A percentile compares a stretch with the other conserved stretches of the same genome.
phyloP scores from a whole-genome alignment of 2,113 vertebrate species.

The Actenoides hombroni region DNA sequence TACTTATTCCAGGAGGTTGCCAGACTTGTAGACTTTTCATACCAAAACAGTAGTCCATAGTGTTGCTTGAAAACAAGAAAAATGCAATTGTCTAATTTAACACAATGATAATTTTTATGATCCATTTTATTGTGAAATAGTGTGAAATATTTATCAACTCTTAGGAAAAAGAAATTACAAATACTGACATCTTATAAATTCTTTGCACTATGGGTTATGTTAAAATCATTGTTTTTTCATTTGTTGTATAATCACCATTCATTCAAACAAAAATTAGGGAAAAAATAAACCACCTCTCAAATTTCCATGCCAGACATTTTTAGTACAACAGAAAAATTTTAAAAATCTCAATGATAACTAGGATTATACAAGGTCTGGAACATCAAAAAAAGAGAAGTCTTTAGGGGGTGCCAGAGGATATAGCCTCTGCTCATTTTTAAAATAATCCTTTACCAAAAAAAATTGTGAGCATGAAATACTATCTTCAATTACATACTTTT shows the following conservation, averaged over 20 bases:
- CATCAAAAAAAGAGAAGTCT: too few relatives aligned
- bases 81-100: neutral
- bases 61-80: neutral
- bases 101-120: neutral
- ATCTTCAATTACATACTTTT: too few relatives aligned
- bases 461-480: too few relatives aligned
- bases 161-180: neutral
- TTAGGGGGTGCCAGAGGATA: too few relatives aligned
- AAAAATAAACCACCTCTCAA: neutral
- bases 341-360: too few relatives aligned
- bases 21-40: neutral
- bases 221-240: neutral
- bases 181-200: neutral
- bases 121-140: neutral
- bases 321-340: neutral
- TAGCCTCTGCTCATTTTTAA: too few relatives aligned
- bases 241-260: neutral
- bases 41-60: neutral
- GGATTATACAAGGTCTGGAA: too few relatives aligned
- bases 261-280: neutral
- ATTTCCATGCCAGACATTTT: neutral
- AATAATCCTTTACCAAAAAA: too few relatives aligned
- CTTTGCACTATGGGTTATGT: neutral
- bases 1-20: neutral
- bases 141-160: neutral